These are phyloP conservation scores for Falco punctatus DNA, from an alignment of 2,113 vertebrate species.

Conservation along the genomic window DNA sequence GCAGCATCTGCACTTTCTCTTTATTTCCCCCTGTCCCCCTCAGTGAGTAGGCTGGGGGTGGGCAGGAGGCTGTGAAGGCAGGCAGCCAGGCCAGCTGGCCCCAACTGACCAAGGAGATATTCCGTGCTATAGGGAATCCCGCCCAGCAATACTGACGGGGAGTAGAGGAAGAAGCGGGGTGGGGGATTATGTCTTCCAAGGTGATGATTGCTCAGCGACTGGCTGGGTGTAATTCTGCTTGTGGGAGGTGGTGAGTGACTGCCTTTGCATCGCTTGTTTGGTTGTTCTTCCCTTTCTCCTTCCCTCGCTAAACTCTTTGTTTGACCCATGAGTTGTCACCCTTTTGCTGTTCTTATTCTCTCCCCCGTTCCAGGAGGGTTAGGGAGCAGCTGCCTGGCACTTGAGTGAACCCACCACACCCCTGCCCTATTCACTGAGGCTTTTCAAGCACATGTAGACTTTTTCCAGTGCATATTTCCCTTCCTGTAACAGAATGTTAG, in stretches of 20 bases:
- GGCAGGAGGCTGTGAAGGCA: background rate
- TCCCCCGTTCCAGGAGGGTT: background rate
- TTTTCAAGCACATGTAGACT: background rate
- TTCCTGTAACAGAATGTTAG: background rate
- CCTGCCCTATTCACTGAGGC: background rate
- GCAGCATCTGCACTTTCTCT: background rate
- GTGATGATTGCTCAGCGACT: background rate
- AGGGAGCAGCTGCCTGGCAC: background rate
- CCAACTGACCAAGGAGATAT: background rate
- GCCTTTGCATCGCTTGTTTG: background rate
- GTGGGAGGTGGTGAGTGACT: background rate
- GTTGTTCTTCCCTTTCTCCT: background rate
- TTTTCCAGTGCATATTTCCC: background rate
- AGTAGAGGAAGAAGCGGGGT: background rate
- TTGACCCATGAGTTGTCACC: background rate
- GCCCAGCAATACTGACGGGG: background rate
- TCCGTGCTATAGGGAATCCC: fast-evolving
- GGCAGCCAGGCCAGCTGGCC: no score
- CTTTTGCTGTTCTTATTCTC: background rate
- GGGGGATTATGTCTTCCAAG: background rate
- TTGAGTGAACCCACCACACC: background rate
- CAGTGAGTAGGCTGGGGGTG: no score
- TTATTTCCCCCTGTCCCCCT: background rate
- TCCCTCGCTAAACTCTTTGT: background rate
- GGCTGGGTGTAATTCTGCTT: background rate